phyloP scores from a whole-genome alignment of 2,113 vertebrate species.

The Oreochromis aureus region DNA sequence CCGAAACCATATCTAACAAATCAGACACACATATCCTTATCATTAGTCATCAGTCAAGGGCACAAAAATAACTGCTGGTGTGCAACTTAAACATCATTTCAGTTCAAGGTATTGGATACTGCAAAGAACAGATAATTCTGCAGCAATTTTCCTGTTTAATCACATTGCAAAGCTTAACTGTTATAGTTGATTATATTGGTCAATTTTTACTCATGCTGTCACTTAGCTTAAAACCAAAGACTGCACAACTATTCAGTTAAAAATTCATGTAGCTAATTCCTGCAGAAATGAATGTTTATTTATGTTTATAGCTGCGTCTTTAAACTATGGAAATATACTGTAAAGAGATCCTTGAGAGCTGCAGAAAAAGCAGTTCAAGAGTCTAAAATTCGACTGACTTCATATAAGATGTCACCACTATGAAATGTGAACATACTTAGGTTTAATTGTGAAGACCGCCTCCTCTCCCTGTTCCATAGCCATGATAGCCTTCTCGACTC shows the following conservation, averaged over 20 bases:
- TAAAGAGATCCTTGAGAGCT: not conserved
- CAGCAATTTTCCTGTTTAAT: not conserved
- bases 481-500: slow-evolving; percentile 87
- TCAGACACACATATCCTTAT: not conserved
- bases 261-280: not conserved
- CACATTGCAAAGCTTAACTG: not conserved
- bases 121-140: not conserved
- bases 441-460: slow-evolving; percentile 81
- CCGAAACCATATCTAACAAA: slow-evolving; percentile 86
- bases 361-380: not conserved
- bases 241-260: not conserved
- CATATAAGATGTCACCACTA: not conserved
- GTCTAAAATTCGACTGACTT: not conserved
- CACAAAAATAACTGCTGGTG: not conserved
- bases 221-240: not conserved
- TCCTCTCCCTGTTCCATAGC: slow-evolving; percentile 94
- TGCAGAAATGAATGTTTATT: not conserved
- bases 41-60: not conserved
- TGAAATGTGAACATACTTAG: slow-evolving; percentile 76
- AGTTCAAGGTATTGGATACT: not conserved
- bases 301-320: not conserved
- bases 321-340: not conserved
- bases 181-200: not conserved
- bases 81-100: not conserved
- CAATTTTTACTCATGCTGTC: not conserved